Base-by-base conservation (phyloP, 64 coral and sea anemone species). In the Porites lutea region DNA sequence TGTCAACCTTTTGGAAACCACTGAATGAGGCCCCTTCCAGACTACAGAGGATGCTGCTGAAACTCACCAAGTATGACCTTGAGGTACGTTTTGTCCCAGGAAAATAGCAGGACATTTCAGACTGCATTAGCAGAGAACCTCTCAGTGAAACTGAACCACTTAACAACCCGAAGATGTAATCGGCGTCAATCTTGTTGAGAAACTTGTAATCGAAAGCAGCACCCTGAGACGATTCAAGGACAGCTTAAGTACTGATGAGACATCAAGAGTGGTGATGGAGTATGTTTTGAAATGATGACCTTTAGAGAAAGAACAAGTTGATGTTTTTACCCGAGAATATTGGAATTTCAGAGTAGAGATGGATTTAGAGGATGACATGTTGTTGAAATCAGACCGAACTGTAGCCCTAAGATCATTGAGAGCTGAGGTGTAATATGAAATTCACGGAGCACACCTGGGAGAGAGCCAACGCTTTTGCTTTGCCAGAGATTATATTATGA, bases 311-410 rank as follows among this genome's bases (percentile, higher is more conserved):
- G 47, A 88, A 4, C 76, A 94, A 52, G 19, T 87, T 74, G 88
- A 95, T 78, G 87, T 90, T 22, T 88, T 95, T 53, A 86, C 93
- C 18, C 67, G 86, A 53, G 77, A 93, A 71, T 93, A 93, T 67
- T 89, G 77, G 75, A 82, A 59, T 72, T 93, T 81, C 44, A 87
- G 74, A 58, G 84, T 88, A 48, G 85, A 93, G 43, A 49, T 73
- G 8, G 88, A 84, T 71, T 77, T 89, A 8, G 87, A 94, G 23
- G 92, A 84, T 74, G 92, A 87, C 3, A 49, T 94, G 48, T 27
- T 88, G 47, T 64, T 92, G 27, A 37, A 37, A 37, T 37, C 27
- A 37, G 27, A 37, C 27, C 27, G 27, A 37, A 37, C 27, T 37
- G 27, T 37, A 37, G 27, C 27, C 27, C 27, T 37, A 37, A 37